Conservation (phyloP, 2,888 invertebrate species). For the Bugulina stolonifera region DNA sequence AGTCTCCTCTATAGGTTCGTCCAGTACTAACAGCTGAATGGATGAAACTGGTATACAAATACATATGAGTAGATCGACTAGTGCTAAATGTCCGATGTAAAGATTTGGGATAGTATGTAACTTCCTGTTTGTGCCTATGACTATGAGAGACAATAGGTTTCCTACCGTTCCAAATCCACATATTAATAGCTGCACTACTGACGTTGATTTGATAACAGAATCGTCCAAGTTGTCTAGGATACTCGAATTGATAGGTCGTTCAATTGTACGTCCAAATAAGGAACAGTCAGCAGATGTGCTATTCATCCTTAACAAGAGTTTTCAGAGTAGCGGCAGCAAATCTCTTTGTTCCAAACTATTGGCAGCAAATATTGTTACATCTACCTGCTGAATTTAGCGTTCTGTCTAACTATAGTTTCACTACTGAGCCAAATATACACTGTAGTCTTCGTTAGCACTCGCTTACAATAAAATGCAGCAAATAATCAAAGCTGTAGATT, state of each 20-base stretch:
- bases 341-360: too few relatives aligned
- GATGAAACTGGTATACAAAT: not conserved
- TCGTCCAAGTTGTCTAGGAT: not conserved
- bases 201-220: not conserved
- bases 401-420: too few relatives aligned
- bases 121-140: not conserved
- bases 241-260: not conserved
- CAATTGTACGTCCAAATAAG: not conserved
- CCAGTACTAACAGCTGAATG: not conserved
- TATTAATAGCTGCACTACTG: not conserved
- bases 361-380: too few relatives aligned
- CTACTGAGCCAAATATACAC: too few relatives aligned
- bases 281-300: not conserved
- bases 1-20: not conserved
- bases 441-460: too few relatives aligned
- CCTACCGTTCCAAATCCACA: not conserved
- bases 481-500: too few relatives aligned
- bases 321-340: too few relatives aligned
- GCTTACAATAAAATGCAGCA: too few relatives aligned
- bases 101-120: constrained; percentile 14
- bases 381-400: too few relatives aligned
- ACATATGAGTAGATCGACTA: constrained; percentile 2
- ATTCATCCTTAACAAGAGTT: too few relatives aligned
- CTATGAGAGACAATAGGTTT: not conserved
- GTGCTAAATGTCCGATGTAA: not conserved